These are phyloP conservation scores for Catostomus latipinnis DNA, from an alignment of 2,797 vertebrate species.

Conservation along the genomic window DNA sequence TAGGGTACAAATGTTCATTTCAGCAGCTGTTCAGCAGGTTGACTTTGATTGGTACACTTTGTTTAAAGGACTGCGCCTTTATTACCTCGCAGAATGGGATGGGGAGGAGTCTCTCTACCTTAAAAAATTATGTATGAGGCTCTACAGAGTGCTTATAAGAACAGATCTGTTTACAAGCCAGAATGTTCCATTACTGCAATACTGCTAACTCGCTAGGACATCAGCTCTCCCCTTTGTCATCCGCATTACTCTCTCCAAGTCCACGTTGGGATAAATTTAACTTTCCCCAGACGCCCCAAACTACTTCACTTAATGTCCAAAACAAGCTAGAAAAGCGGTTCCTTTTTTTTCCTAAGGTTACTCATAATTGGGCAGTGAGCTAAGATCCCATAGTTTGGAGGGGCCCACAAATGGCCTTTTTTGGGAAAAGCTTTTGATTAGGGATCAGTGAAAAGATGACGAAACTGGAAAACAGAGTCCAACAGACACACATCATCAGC, in stretches of 20 bases:
- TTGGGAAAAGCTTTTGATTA: conserved; percentile 75
- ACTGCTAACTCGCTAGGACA: conserved; percentile 39
- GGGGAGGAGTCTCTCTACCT: conserved; percentile 4
- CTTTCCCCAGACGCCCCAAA: conserved; percentile 47
- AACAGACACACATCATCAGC: conserved; percentile 63
- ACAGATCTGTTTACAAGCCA: conserved; percentile 45
- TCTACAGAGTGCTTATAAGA: conserved; percentile 16
- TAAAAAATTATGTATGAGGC: conserved; percentile 45
- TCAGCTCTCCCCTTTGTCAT: conserved; percentile 4
- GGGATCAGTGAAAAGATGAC: conserved; percentile 72
- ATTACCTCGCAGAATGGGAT: background rate
- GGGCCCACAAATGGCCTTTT: conserved; percentile 73
- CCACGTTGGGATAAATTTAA: conserved; percentile 61
- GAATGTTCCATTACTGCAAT: conserved; percentile 38
- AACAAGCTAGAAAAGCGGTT: conserved; percentile 53
- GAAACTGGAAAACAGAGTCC: conserved; percentile 62
- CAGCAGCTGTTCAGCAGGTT: background rate
- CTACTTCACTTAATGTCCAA: conserved; percentile 37
- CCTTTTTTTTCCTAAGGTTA: conserved; percentile 48
- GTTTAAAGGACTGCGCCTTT: background rate
- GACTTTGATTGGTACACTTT: background rate
- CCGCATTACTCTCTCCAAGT: conserved; percentile 47
- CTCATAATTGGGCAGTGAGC: conserved; percentile 74
- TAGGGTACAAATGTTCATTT: too few relatives aligned
- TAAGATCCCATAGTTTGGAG: conserved; percentile 61